Base-by-base conservation (phyloP, 2,113 vertebrate genomes). In the Corythoichthys intestinalis region DNA sequence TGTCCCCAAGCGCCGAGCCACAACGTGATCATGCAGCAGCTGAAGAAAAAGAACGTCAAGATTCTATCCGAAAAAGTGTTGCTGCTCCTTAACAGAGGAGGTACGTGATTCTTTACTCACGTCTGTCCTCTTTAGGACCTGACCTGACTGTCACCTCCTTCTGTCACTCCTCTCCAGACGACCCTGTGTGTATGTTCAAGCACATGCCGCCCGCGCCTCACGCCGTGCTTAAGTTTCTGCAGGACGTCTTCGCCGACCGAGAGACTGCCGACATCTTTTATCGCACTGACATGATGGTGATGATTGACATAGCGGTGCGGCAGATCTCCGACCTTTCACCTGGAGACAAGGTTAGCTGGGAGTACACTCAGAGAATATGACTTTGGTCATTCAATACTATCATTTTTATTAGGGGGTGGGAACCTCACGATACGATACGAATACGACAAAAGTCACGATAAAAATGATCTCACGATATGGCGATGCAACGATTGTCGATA, bases 261-360 rank as follows among this genome's bases (percentile, higher is more conserved):
- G 85, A 94, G 63, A 95, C 97, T 0, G 94, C 96, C 0, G 76
- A 91, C 84, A 95, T 98, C 89, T 99, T 99, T 91, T 99, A 99
- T 87, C 93, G 93, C 86, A 94, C 94, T 0, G 97, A 99, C 90
- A 98, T 98, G 97, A 97, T 98, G 96, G 97, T 96, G 20, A 95
- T 98, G 90, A 99, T 99, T 0, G 97, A 99, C 91, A 98, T 99
- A 50, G 90, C 94, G 0, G 97, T 99, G 80, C 92, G 97, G 52
- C 96, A 96, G 80, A 96, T 98, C 17, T 95, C 97, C 0, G 97
- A 99, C 86, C 94, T 99, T 69, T 98, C 96, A 0, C 96, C 96
- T 0, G 97, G 97, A 82, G 97, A 99, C 77, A 96, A 97, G 95
- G 97, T 98, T 81, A 85, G 73, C 28, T 10, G 9, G n/a, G 59